phyloP scores from a whole-genome alignment of 1,140 invertebrate genomes.

The Atopsyche davidsoni region DNA sequence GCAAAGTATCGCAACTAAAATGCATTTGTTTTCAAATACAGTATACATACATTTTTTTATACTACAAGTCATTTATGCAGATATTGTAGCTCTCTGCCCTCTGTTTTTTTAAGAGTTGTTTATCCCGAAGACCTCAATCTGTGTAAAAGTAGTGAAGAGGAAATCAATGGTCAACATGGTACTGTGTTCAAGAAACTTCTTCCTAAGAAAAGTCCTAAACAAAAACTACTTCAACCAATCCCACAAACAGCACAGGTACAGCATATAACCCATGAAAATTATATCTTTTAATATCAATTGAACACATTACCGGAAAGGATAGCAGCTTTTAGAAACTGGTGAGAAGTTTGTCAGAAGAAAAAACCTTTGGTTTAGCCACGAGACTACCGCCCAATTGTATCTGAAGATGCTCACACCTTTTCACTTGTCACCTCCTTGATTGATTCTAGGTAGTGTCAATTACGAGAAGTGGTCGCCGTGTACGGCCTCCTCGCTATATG shows the following conservation, averaged over 20 bases:
- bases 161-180: slow-evolving; percentile 1
- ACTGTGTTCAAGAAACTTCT: slow-evolving; percentile 8
- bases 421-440: neutral
- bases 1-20: too few relatives aligned
- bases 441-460: slow-evolving; percentile 12
- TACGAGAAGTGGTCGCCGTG: slow-evolving; percentile 16
- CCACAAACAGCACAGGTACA: slow-evolving; percentile 8
- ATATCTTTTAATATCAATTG: too few relatives aligned
- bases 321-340: too few relatives aligned
- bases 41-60: too few relatives aligned
- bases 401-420: too few relatives aligned
- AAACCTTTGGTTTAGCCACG: too few relatives aligned
- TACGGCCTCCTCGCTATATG: slow-evolving; percentile 14
- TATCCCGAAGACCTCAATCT: slow-evolving; percentile 29
- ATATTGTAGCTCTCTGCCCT: too few relatives aligned
- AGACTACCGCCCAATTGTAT: too few relatives aligned
- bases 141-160: slow-evolving; percentile 8
- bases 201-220: slow-evolving; percentile 15
- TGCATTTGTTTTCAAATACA: too few relatives aligned
- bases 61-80: too few relatives aligned
- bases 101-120: slow-evolving; percentile 24
- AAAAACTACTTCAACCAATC: neutral
- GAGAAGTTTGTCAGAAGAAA: too few relatives aligned
- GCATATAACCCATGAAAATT: neutral
- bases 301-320: too few relatives aligned